Evolutionary conservation across 1,140 invertebrate species (phyloP), one percentile per base, ranked within the genome.

Genomic region (Aporrectodea caliginosa): DNA sequence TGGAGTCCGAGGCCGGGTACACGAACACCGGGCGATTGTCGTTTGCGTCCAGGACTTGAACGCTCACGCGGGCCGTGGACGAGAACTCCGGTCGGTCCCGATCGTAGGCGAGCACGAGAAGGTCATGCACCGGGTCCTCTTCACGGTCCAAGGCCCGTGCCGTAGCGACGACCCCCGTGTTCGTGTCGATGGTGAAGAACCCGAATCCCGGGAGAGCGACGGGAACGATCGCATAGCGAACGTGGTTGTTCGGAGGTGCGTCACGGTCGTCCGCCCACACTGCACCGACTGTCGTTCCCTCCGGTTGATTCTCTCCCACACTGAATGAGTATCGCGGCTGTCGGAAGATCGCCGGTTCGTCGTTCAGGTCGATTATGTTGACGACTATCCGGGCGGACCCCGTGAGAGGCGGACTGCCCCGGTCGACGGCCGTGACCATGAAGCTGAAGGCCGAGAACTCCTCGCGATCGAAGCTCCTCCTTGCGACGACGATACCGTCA

Each of bases 61-160:
- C 69, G 30, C n/a, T 31, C 33, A 81, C 77, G 14, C 31, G 29
- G 43, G 68, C 69, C 22, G 22, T 31, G 77, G 29, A 30, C 6
- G 32, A 35, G 32, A 35, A 92, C n/a, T 68, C 32, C 16, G 75
- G 75, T n/a, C 32, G 29, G 12, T 35, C 35, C 43, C 32, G 75
- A 88, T 98, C 95, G 1, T 93, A 95, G 0, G 96, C 96, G 0
- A 94, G 92, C 0, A 97, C 93, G 0, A 93, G 93, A 78, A 97
- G 88, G 74, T 93, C 91, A 85, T 95, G 95, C 0, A 94, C 95
- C 84, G 96, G 94, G 35, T 94, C 92, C 73, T 92, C 91, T 88
- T 87, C 95, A 90, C 43, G 93, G 88, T 97, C 95, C 82, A 97
- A 90, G 34, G 93, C 93, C 78, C 94, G 94, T 1, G 94, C 92